Evolutionary conservation across 2,113 vertebrate genomes (phyloP), one percentile per base, ranked within the genome.

Genomic region (Nanger granti): DNA sequence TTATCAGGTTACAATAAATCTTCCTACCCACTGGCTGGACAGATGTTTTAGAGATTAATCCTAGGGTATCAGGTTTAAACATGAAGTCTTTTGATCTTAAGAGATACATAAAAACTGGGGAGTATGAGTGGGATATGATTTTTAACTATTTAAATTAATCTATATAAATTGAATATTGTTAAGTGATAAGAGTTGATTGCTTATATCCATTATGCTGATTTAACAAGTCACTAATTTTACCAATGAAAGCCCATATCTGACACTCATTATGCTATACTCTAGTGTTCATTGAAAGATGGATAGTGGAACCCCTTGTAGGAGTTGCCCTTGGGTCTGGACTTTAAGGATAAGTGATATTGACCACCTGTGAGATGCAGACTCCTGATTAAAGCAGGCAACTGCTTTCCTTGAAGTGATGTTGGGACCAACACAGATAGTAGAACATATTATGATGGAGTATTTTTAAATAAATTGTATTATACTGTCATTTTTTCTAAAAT

Each of bases 391-490:
- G 37, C 54, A 91, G 84, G 20, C 7, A 54, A n/a, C 14, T 93
- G 29, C 54, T 29, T 93, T 91, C 49, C 91, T 26, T 64, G 26
- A 47, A 18, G 59, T 73, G 31, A 82, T 9, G 26, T 89, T 82
- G 57, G 52, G 13, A 89, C 17, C n/a, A 59, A 26, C 73, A 66
- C 3, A 91, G 93, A 91, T 69, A 91, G 69, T 92, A 87, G 76
- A 91, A 89, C 7, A 60, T 4, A 91, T 76, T 34, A 55, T 52
- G 76, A 85, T 82, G 28, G 93, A 90, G 31, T 79, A 92, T 87
- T 96, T 95, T n/a, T 57, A 80, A 97, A 90, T 24, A 91, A 94
- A 84, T 76, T 84, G 41, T 24, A 93, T 7, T n/a, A 92, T n/a
- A 7, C 44, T 88, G 28, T 47, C 29, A 94, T 95, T 9, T 87